phyloP scores from a whole-genome alignment of 2,888 invertebrate species.

The Pimpla rufipes region DNA sequence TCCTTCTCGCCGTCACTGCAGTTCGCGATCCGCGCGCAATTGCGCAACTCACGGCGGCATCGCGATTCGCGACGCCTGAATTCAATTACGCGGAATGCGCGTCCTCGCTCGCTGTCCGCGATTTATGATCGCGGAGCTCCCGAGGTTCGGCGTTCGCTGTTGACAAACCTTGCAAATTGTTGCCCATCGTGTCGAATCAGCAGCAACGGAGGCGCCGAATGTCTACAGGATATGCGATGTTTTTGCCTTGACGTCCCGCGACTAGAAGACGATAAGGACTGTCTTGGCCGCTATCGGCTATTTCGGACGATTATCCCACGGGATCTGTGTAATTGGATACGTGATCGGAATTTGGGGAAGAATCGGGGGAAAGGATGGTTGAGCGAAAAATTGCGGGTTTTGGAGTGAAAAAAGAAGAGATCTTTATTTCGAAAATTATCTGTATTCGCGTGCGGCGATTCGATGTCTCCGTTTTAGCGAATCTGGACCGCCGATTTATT shows the following conservation, averaged over 20 bases:
- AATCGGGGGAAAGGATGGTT: neutral
- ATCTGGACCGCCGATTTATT: no score
- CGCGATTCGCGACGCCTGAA: constrained; percentile 42
- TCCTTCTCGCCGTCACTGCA: no score
- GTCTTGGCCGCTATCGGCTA: constrained; percentile 2
- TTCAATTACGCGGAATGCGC: constrained; percentile 43
- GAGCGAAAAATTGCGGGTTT: neutral
- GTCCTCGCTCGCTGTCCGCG: neutral
- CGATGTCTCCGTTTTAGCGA: no score
- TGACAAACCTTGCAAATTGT: constrained; percentile 71
- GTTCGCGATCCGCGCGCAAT: no score
- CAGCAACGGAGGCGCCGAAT: neutral
- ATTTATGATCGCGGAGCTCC: constrained; percentile 15
- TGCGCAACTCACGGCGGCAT: constrained; percentile 43
- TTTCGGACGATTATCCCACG: constrained; percentile 8
- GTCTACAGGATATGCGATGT: no score
- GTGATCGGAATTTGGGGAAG: neutral
- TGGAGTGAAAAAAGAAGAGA: neutral
- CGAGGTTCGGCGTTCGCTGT: neutral
- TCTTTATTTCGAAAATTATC: constrained; percentile 6
- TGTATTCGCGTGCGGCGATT: no score
- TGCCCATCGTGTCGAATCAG: constrained; percentile 63
- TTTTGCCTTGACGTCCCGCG: neutral
- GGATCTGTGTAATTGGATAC: constrained; percentile 14
- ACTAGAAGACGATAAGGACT: neutral